Conservation (phyloP, 2,888 invertebrate genomes). For the Ormia ochracea region DNA sequence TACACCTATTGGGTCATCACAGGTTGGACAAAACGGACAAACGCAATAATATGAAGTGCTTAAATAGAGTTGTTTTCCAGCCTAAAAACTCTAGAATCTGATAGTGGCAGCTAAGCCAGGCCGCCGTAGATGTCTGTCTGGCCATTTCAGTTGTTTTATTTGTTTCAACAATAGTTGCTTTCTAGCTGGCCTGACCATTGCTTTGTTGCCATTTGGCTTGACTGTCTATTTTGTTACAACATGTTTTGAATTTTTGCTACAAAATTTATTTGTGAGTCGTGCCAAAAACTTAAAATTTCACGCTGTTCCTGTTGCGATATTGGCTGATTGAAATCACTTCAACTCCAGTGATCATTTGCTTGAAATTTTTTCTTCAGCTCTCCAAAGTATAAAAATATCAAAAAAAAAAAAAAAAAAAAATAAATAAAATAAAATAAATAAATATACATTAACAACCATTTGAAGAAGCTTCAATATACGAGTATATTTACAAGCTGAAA, state of each 20-base stretch:
- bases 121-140: neutral
- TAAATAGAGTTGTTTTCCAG: constrained; percentile 65
- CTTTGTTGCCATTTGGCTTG: constrained; percentile 1
- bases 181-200: neutral
- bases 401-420: too few species aligned
- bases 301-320: constrained; percentile 66
- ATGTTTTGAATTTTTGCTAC: constrained; percentile 63
- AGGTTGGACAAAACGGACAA: constrained; percentile 59
- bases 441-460: constrained; percentile 49
- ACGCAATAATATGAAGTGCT: constrained; percentile 48
- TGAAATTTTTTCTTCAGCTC: neutral
- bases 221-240: constrained; percentile 29
- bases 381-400: neutral
- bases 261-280: constrained; percentile 66
- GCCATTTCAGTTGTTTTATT: constrained; percentile 31
- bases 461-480: constrained; percentile 57
- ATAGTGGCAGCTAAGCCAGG: constrained; percentile 11
- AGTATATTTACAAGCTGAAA: constrained; percentile 45
- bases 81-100: constrained; percentile 47
- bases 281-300: constrained; percentile 53
- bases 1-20: constrained; percentile 62
- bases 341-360: constrained; percentile 37
- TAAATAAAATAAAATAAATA: too few species aligned
- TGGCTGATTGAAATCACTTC: constrained; percentile 73
- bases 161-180: neutral